phyloP scores from a whole-genome alignment of 1,140 invertebrate species.

The Pogonognathellus flavescens region DNA sequence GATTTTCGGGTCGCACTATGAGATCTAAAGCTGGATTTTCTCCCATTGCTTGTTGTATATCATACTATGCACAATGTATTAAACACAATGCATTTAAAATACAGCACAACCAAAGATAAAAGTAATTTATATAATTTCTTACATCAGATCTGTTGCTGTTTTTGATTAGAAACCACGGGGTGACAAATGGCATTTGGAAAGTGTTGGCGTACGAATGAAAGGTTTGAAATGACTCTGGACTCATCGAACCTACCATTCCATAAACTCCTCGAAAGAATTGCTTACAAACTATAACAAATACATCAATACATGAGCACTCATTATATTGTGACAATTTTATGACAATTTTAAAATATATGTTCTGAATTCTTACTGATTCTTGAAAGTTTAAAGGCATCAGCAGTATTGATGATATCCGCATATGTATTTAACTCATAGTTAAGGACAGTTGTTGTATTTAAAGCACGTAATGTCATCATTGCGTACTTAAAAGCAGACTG shows the following conservation, averaged over 20 bases:
- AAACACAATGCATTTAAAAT: background rate
- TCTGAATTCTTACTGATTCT: conserved; percentile 68
- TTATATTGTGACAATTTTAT: no score
- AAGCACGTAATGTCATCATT: conserved; percentile 67
- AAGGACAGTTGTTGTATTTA: conserved; percentile 67
- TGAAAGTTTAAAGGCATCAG: conserved; percentile 70
- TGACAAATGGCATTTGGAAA: conserved; percentile 75
- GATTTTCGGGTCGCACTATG: conserved; percentile 1
- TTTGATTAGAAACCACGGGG: conserved; percentile 76
- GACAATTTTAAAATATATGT: no score
- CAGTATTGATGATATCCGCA: conserved; percentile 70
- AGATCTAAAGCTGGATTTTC: conserved; percentile 36
- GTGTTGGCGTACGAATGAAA: conserved; percentile 74
- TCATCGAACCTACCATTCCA: conserved; percentile 76
- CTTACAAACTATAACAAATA: conserved; percentile 71
- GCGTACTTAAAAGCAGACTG: conserved; percentile 70
- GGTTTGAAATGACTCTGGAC: conserved; percentile 73
- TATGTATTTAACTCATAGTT: conserved; percentile 69
- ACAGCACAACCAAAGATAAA: background rate
- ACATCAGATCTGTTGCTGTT: conserved; percentile 21
- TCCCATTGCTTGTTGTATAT: conserved; percentile 4
- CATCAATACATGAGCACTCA: no score
- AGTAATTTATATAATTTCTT: background rate
- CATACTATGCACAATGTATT: no score
- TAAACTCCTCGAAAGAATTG: conserved; percentile 73